A percentile compares a stretch with the other conserved stretches of the same genome.
phyloP scores from a whole-genome alignment of 2,888 invertebrate species.

The Baronia brevicornis region DNA sequence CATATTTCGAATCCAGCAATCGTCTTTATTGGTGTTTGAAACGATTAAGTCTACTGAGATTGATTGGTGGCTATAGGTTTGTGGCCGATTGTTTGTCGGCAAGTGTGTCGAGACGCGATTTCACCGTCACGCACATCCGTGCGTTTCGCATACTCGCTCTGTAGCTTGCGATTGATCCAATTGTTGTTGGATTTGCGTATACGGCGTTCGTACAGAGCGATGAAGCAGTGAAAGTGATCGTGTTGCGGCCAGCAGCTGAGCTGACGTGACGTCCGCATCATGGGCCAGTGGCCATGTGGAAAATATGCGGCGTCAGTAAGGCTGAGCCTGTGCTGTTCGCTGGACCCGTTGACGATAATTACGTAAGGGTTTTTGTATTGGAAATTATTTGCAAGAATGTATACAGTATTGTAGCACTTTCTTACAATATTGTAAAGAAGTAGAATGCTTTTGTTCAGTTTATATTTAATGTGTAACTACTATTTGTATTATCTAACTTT shows the following conservation, averaged over 20 bases:
- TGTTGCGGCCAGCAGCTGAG: conserved; percentile 58
- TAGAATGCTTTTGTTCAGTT: too few species aligned
- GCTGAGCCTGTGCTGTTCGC: conserved; percentile 59
- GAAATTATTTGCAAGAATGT: too few species aligned
- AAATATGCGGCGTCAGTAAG: conserved; percentile 70
- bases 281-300: conserved; percentile 73
- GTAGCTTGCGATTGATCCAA: conserved; percentile 39
- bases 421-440: background rate
- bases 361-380: too few species aligned
- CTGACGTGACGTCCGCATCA: conserved; percentile 46
- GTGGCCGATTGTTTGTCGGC: too few species aligned
- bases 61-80: too few species aligned
- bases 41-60: too few species aligned
- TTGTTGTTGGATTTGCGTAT: conserved; percentile 47
- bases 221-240: conserved; percentile 59
- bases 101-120: conserved; percentile 63
- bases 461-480: too few species aligned
- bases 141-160: conserved; percentile 36
- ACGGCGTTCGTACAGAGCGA: conserved; percentile 21
- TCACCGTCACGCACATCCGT: conserved; percentile 68
- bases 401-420: too few species aligned
- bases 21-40: conserved; percentile 12
- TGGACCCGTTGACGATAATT: conserved; percentile 51
- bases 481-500: too few species aligned
- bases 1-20: too few species aligned